Evolutionary conservation across 2,888 invertebrate species (phyloP), one percentile per base, ranked within the genome.

Genomic region (Kuschelorhynchus macadamiae): DNA sequence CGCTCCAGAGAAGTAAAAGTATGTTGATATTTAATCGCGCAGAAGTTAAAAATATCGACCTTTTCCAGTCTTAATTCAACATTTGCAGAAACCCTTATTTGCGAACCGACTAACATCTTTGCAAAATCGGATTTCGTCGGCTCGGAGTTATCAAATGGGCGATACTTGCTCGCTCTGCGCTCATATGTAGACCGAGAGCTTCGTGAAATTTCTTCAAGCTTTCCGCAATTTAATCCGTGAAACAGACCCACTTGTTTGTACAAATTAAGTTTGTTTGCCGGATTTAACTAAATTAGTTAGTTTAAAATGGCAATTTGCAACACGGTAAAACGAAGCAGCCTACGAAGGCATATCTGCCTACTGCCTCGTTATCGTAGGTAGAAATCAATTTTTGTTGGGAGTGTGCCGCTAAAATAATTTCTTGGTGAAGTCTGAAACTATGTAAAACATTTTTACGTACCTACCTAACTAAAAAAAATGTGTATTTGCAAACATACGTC

Each of bases 221-320:
- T 71, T 71, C 68, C 67, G 62, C 67, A 60, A 62, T 65, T 66
- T 66, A 67, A 71, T 68, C 64, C 61, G 56, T 62, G 59, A 62
- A 70, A 70, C 70, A 72, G 72, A 73, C 67, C 73, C 77, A 77
- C 77, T 79, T 80, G 79, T 81, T 81, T 80, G 79, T 75, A 72
- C 76, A 78, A 81, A 81, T 80, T 79, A 80, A 81, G 78, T 80
- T 79, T 79, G 79, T 79, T 80, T 79, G 78, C 77, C 72, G 77
- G 78, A 79, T 78, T 81, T 80, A 80, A 77, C 77, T 74, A 76
- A 77, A 79, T 80, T 79, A 80, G 77, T 73, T 72, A 72, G 72
- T 75, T 72, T 72, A 67, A 76, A 75, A 72, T 74, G 74, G 72
- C 73, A 72, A 72, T 72, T 77, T 71, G 75, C 71, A 65, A 66